These are phyloP conservation scores for Cheirogaleus major DNA, from an alignment of 2,797 vertebrate species.

Conservation along the genomic window DNA sequence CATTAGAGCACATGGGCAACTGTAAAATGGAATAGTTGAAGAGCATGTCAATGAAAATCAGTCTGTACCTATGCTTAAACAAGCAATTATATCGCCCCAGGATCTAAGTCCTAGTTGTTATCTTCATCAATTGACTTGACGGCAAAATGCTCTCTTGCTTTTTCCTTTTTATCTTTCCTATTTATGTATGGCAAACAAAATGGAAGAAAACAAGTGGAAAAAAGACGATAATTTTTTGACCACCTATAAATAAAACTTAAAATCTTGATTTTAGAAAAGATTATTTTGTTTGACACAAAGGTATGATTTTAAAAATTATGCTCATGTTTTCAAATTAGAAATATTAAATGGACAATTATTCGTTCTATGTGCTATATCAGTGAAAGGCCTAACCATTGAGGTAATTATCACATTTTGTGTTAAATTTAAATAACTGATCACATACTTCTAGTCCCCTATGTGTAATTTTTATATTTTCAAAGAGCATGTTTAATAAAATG, in stretches of 20 bases:
- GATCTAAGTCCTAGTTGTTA: background rate
- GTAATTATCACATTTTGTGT: background rate
- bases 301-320: background rate
- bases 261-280: background rate
- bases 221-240: background rate
- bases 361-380: background rate
- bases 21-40: background rate
- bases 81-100: background rate
- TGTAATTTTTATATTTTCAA: background rate
- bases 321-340: background rate
- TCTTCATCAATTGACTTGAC: background rate
- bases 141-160: background rate
- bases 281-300: background rate
- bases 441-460: background rate
- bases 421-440: background rate
- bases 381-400: background rate
- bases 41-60: background rate
- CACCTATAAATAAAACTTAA: background rate
- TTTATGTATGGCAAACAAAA: background rate
- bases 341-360: background rate
- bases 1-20: background rate
- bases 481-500: background rate
- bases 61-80: background rate
- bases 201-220: background rate
- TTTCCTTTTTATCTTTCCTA: background rate